Percentiles rank a stretch among this genome's conserved stretches.
Conservation (phyloP, 2,113 vertebrate species). For the Amblyopsis rosae region DNA sequence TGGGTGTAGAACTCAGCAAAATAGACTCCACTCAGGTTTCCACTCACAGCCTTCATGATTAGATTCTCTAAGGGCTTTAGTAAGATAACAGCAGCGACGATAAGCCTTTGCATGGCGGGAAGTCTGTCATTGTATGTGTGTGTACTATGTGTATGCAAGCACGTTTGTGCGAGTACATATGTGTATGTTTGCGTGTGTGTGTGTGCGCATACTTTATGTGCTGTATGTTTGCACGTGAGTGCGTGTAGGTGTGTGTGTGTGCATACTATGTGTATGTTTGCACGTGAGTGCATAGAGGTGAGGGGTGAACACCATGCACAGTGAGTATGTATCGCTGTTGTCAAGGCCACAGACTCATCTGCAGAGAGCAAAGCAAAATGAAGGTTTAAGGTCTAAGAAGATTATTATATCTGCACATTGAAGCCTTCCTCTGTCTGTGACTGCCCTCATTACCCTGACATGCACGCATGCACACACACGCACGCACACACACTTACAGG, state of each 20-base stretch:
- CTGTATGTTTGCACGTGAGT: not conserved
- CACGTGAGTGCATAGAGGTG: not conserved
- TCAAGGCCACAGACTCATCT: slow-evolving; percentile 60
- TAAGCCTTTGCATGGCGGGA: slow-evolving; percentile 50
- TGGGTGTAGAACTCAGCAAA: slow-evolving; percentile 39
- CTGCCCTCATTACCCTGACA: not conserved
- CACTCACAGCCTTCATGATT: slow-evolving; percentile 50
- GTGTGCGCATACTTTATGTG: not conserved
- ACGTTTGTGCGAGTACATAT: not conserved
- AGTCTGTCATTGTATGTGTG: slow-evolving; percentile 4
- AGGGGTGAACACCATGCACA: slow-evolving; percentile 30
- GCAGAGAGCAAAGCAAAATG: slow-evolving; percentile 44
- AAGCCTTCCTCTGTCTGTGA: slow-evolving; percentile 25
- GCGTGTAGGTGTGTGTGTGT: not conserved
- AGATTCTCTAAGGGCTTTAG: slow-evolving; percentile 49
- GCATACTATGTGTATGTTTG: not conserved
- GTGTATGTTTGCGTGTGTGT: not conserved
- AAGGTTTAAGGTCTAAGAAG: slow-evolving; percentile 55
- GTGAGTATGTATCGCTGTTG: slow-evolving; percentile 63
- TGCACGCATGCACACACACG: not conserved
- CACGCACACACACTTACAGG: not conserved
- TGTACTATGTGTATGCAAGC: not conserved
- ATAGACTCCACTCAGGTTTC: slow-evolving; percentile 46
- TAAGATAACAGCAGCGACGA: slow-evolving; percentile 53
- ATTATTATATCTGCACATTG: slow-evolving; percentile 53